These are phyloP conservation scores for Drosophila busckii DNA, from an alignment of 1,140 invertebrate genomes.

Conservation along the genomic window DNA sequence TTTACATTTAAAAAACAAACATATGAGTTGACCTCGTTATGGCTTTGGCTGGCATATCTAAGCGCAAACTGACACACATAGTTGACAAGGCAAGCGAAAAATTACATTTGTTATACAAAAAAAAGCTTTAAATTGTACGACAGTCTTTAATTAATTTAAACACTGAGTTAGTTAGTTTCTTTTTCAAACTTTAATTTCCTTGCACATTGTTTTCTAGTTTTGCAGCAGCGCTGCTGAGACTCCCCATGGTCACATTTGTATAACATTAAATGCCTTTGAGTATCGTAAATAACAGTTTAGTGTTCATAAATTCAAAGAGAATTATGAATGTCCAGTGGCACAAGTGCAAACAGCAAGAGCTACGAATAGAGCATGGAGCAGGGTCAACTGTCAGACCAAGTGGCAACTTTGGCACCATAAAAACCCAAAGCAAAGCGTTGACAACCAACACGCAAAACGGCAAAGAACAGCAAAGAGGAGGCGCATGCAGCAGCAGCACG, in stretches of 20 bases:
- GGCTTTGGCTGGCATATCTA: neutral
- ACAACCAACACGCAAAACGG: conserved; percentile 48
- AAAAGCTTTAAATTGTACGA: too few species aligned
- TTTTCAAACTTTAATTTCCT: conserved; percentile 33
- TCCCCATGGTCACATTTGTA: conserved; percentile 53
- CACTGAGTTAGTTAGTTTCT: neutral
- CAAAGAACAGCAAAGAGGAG: conserved; percentile 46
- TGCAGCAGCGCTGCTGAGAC: conserved; percentile 1
- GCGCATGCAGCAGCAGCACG: conserved; percentile 30
- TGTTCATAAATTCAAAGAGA: conserved; percentile 68
- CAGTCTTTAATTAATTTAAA: conserved; percentile 16
- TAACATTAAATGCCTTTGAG: conserved; percentile 62
- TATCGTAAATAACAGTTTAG: conserved; percentile 69
- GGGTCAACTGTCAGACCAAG: conserved; percentile 9
- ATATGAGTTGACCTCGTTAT: too few species aligned
- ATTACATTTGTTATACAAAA: too few species aligned
- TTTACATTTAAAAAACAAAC: too few species aligned
- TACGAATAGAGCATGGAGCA: neutral
- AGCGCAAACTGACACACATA: neutral
- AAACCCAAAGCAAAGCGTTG: conserved; percentile 45
- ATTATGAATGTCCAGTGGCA: conserved; percentile 58
- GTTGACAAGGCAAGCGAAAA: too few species aligned
- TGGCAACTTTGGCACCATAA: conserved; percentile 46
- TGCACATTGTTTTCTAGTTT: conserved; percentile 7
- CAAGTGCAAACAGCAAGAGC: conserved; percentile 41